These are phyloP conservation scores for Protosalanx chinensis DNA, from an alignment of 2,797 vertebrate species.

Conservation along the genomic window DNA sequence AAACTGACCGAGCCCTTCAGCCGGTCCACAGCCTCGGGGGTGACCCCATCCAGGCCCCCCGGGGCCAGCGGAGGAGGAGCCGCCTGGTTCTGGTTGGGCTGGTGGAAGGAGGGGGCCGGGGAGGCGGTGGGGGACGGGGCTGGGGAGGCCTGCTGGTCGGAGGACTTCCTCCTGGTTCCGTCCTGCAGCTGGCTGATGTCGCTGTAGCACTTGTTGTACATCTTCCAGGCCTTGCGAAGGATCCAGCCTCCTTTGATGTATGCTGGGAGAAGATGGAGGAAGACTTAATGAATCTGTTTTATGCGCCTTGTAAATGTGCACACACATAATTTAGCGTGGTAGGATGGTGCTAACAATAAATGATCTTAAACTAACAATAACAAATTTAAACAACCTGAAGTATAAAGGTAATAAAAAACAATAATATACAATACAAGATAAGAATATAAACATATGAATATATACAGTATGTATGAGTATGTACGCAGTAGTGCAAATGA, in stretches of 20 bases:
- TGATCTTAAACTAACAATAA: too few species aligned
- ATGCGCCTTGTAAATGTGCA: too few species aligned
- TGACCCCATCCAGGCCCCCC: constrained; percentile 54
- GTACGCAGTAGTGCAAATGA: too few species aligned
- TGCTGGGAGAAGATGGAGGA: constrained; percentile 63
- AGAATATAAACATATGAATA: too few species aligned
- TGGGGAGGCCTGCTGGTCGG: constrained; percentile 64
- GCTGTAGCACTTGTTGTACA: constrained; percentile 96
- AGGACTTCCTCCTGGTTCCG: constrained; percentile 76
- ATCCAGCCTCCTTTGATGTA: constrained; percentile 99
- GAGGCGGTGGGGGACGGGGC: constrained; percentile 29
- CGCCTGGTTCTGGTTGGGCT: constrained; percentile 71
- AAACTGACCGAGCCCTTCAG: constrained; percentile 99
- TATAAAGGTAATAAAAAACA: too few species aligned
- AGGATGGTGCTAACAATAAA: too few species aligned
- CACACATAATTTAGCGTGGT: too few species aligned
- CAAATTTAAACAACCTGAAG: too few species aligned
- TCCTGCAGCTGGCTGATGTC: constrained; percentile 96
- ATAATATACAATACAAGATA: too few species aligned
- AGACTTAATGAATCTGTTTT: background rate
- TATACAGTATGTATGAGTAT: too few species aligned
- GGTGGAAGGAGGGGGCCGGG: constrained; percentile 68
- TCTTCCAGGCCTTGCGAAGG: constrained; percentile 99
- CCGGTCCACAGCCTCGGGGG: constrained; percentile 85
- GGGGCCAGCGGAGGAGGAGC: constrained; percentile 71